Evolutionary conservation across 1,140 invertebrate genomes (phyloP).

Genomic region (Pseudomyrmex dendroicus): DNA sequence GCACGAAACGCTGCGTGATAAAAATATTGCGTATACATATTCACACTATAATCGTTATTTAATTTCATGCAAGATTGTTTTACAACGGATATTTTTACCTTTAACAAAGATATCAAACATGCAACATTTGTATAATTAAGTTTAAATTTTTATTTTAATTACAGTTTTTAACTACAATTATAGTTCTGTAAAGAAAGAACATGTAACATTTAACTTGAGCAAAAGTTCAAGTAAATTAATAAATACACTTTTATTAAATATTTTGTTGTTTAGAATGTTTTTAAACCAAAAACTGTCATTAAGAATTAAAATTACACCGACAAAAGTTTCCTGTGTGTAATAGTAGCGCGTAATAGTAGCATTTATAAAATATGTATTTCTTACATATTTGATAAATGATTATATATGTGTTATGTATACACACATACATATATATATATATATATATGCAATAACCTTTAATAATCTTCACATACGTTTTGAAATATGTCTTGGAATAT

Average conservation of each 20-base stretch:
- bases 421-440: too few species aligned
- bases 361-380: background rate
- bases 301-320: slow-evolving; percentile 1
- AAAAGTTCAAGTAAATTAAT: too few species aligned
- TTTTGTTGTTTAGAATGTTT: background rate
- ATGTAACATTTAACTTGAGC: too few species aligned
- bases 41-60: slow-evolving; percentile 47
- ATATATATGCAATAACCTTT: background rate
- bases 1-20: slow-evolving; percentile 48
- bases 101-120: background rate
- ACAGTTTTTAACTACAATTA: too few species aligned
- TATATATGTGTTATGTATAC: background rate
- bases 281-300: background rate
- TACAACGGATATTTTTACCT: background rate
- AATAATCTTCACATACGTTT: background rate
- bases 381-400: background rate
- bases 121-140: background rate
- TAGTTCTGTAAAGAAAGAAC: too few species aligned
- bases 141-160: background rate
- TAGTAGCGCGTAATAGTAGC: background rate
- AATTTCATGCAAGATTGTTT: background rate
- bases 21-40: slow-evolving; percentile 9
- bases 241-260: too few species aligned
- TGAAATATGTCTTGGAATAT: background rate
- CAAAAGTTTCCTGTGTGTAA: background rate